Evolutionary conservation across 37 sponge, comb jelly and placozoan species (phyloP), one percentile per base, ranked within the genome.

Genomic region (Crambe crambe): DNA sequence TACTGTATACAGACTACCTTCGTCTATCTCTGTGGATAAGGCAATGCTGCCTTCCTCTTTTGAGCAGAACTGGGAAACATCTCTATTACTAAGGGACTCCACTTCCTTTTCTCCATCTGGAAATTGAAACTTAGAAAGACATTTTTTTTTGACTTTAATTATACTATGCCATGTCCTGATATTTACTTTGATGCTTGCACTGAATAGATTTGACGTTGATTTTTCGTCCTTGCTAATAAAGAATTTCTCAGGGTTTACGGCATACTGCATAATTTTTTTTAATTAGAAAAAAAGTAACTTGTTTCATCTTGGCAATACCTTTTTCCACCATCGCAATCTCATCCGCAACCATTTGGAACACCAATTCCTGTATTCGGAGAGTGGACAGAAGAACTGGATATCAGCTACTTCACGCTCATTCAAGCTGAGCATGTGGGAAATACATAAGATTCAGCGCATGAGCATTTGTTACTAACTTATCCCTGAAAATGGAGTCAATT

Each of bases 241-340:
- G 10, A 65, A 65, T 17, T 30, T 5, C 31, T 65, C 66, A 34
- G 66, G 66, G 66, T 31, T 65, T 18, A 65, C 35, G 30, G 66
- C 66, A 65, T 31, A 65, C 66, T 65, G 35, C 30, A 2, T 2
- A 5, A 65, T 31, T 29, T 26, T 31, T 31, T 30, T 1, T 31
- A 58, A 51, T 51, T 18, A 51, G 15, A 51, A 15, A 18, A 51
- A 51, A 15, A 51, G 15, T 51, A 15, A 18, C 54, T 18, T 15
- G 15, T 15, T 51, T 18, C 15, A 51, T 51, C n/a, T n/a, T n/a
- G n/a, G 37, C 6, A 21, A 38, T 26, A 88, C 88, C 78, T 63
- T 69, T 40, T 82, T 88, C 88, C 88, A 88, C 88, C 88, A 88
- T 31, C 67, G 37, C 56, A 88, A 34, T 39, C 88, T 42, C 56